Percentiles rank a stretch among this genome's conserved stretches.
These are phyloP conservation scores for Cygnus buccinator DNA, from an alignment of 2,113 vertebrate genomes.

Conservation along the genomic window DNA sequence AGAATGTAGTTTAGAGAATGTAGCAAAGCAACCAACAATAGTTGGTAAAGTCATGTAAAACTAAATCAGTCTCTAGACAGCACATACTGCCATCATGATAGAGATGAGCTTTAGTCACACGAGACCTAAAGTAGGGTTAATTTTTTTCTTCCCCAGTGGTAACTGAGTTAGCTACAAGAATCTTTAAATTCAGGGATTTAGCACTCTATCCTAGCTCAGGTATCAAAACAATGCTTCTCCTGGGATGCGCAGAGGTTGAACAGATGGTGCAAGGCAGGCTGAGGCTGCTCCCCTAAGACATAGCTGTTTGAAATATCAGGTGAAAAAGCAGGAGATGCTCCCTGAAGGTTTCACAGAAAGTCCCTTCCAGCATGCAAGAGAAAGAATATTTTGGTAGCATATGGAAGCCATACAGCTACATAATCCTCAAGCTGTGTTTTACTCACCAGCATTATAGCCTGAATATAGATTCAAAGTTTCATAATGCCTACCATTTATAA, in stretches of 20 bases:
- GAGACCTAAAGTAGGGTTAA: not conserved
- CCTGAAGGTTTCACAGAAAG: not conserved
- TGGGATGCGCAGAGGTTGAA: not conserved
- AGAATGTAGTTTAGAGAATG: not conserved
- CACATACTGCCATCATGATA: not conserved
- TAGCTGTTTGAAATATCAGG: not conserved
- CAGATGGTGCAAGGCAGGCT: not conserved
- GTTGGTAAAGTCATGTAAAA: not conserved
- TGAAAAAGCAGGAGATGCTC: not conserved
- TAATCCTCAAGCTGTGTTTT: not conserved
- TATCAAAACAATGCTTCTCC: not conserved
- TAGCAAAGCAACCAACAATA: not conserved
- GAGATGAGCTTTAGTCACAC: not conserved
- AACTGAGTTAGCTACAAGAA: not conserved
- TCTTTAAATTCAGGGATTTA: not conserved
- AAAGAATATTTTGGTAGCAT: not conserved
- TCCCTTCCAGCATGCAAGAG: not conserved
- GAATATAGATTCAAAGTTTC: conserved; percentile 3
- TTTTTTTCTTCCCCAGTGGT: not conserved
- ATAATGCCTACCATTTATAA: not conserved
- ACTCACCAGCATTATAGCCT: not conserved
- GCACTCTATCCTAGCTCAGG: not conserved
- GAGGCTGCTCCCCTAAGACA: not conserved
- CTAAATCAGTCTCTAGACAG: not conserved
- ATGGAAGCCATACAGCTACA: not conserved